These are phyloP conservation scores for Chelon auratus DNA, from an alignment of 2,797 vertebrate species.

Conservation along the genomic window DNA sequence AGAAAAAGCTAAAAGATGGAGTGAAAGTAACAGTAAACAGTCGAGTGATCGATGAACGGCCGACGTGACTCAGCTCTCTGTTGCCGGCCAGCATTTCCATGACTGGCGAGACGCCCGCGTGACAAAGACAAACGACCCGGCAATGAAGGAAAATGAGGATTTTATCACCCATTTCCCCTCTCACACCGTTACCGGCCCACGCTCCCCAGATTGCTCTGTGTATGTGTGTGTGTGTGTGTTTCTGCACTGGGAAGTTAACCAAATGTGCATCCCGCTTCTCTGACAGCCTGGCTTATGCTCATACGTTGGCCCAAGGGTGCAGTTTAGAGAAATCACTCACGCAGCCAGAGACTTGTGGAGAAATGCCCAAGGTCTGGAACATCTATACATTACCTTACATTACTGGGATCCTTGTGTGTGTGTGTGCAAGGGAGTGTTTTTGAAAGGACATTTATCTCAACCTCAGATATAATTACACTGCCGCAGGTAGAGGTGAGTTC, in stretches of 20 bases:
- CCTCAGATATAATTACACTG: conserved; percentile 78
- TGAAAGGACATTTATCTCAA: conserved; percentile 80
- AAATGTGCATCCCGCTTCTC: conserved; percentile 66
- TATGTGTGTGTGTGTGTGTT: conserved; percentile 36
- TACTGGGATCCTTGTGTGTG: conserved; percentile 31
- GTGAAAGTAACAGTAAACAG: conserved; percentile 74
- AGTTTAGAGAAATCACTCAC: conserved; percentile 79
- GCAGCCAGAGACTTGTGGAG: conserved; percentile 70
- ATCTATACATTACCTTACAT: conserved; percentile 69
- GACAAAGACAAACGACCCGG: conserved; percentile 78
- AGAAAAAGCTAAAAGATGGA: conserved; percentile 41
- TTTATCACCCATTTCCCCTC: conserved; percentile 83
- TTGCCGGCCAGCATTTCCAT: conserved; percentile 69
- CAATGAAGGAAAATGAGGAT: conserved; percentile 83
- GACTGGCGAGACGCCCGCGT: conserved; percentile 65
- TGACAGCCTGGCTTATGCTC: conserved; percentile 72
- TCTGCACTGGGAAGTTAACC: conserved; percentile 71
- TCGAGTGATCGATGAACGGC: conserved; percentile 75
- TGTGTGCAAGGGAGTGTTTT: conserved; percentile 54
- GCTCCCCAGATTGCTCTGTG: conserved; percentile 52
- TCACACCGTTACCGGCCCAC: conserved; percentile 65
- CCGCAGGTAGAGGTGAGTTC: conserved; percentile 59
- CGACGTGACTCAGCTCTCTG: conserved; percentile 75
- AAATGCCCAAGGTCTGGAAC: conserved; percentile 71
- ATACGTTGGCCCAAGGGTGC: conserved; percentile 69